Base-by-base conservation (phyloP, 2,113 vertebrate species). In the Saccopteryx bilineata region DNA sequence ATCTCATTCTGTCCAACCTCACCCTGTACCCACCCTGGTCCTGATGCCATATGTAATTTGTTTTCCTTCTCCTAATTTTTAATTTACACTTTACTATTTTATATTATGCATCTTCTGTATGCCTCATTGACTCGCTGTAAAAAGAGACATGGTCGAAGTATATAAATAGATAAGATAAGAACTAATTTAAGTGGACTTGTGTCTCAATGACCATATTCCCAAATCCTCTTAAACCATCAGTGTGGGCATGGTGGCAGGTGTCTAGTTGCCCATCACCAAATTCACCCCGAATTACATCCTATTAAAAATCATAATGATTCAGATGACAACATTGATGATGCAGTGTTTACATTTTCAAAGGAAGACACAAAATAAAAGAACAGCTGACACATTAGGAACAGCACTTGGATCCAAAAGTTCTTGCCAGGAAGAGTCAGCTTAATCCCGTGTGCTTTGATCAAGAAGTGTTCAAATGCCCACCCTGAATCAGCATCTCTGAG, bases 301-400 rank as follows among this genome's bases (percentile, higher is more conserved):
- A 21, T 50, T 80, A 81, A 88, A 88, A 92, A 94, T 90, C 50
- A 13, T 74, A 54, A 66, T 46, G 52, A 50, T 9, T 76, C 54
- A 26, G 66, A 93, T 66, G 58, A 63, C 12, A 80, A 60, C n/a
- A 60, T 2, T 52, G 82, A 76, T 65, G n/a, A 71, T 48, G 28
- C 13, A 28, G 8, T 10, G 19, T 61, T 86, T 65, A 24, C 23
- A 54, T 82, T 68, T 71, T n/a, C 83, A 68, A 78, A 56, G 24
- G 54, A 84, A 89, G 72, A 93, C 76, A 46, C 26, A 23, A 72
- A 88, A 54, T 13, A 58, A 28, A 84, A 50, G 79, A 50, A 66
- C 78, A 91, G 74, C 74, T 91, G 50, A 82, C 8, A 39, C 5
- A 1, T 78, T 33, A 39, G n/a, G 31, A 96, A 82, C 10, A 56